Base-by-base conservation (phyloP, 2,113 vertebrate genomes). In the Nymphicus hollandicus region DNA sequence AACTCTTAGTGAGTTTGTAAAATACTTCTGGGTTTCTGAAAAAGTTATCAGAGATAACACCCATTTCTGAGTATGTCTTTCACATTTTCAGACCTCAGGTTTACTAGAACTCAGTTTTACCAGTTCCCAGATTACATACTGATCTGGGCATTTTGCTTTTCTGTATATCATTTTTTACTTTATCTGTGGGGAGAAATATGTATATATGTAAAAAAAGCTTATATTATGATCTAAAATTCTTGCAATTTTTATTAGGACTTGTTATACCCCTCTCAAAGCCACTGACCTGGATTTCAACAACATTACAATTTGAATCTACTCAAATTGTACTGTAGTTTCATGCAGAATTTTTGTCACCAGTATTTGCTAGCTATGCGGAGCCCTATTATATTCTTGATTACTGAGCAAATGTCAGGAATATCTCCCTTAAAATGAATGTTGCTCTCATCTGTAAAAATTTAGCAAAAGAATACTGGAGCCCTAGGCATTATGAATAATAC, bases 401-500 rank as follows among this genome's bases (percentile, higher is more conserved):
- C 66, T 66, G 49, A 25, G 14, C 7, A 84, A 61, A 92, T 65
- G n/a, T 76, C 78, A 87, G 50, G 82, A 89, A 61, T 50, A 93
- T 39, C 11, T 87, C 56, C 41, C 25, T 89, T 93, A 92, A 93
- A 94, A 91, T 2, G 1, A 86, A 81, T 70, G 44, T 47, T 93
- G 53, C 56, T 88, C 80, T 92, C 9, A 1, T 41, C 7, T 4
- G 37, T 73, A 85, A 85, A 91, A 89, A 69, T 49, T 49, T 53
- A 89, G 58, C 56, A 80, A 85, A 88, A 92, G 29, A 28, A 92
- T 47, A 43, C 44, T 80, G 53, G 52, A 8, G n/a, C 89, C 87
- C 81, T 87, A 89, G 84, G 81, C 84, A 93, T 66, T 94, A 80
- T 44, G 66, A 95, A 82, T 63, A 91, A 69, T 91, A 80, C 58